Base-by-base conservation (phyloP, 2,888 invertebrate species). In the Troides helena region DNA sequence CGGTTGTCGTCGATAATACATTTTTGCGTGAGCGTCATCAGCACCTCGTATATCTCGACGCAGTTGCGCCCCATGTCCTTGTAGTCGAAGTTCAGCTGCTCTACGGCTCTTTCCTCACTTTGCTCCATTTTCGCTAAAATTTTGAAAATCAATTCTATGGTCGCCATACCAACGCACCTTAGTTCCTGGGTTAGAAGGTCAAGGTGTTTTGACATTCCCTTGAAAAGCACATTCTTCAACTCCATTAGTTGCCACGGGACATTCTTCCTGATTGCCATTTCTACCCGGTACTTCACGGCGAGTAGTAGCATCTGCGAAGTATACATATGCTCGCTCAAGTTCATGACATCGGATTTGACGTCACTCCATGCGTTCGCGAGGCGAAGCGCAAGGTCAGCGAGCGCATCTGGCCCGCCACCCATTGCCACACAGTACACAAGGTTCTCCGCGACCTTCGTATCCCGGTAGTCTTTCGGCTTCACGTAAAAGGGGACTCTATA, bases 131-230 rank as follows among this genome's bases (percentile, higher is more conserved):
- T 75, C 86, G 86, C 71, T 81, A 96, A 79, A 57, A 93, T 90
- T 75, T 94, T 94, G 6, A 95, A 84, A 5, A 95, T 79, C 4
- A 95, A 87, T 80, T 97, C 96, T 0, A 95, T 94, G 0, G 95
- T 94, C 39, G 95, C 94, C 96, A 97, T 97, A 0, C 97, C 97
- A 8, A 96, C 89, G 50, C 93, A 93, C 71, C 96, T 87, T 18
- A 96, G 90, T 59, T 94, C 89, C 43, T 90, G 86, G 43, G 95
- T 90, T 0, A 95, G 85, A 0, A 94, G 94, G 77, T 96, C 95
- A 66, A 97, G 86, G 85, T 97, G 96, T 71, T 94, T 89, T 0
- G 95, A 93, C 76, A 96, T 93, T 0, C 96, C 97, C 43, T 93
- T 87, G 74, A 95, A 94, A 0, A 96, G 78, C 64, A 94, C 90